Evolutionary conservation across 2,888 invertebrate species (phyloP), one percentile per base, ranked within the genome.

Genomic region (Drosophila acutilabella): DNA sequence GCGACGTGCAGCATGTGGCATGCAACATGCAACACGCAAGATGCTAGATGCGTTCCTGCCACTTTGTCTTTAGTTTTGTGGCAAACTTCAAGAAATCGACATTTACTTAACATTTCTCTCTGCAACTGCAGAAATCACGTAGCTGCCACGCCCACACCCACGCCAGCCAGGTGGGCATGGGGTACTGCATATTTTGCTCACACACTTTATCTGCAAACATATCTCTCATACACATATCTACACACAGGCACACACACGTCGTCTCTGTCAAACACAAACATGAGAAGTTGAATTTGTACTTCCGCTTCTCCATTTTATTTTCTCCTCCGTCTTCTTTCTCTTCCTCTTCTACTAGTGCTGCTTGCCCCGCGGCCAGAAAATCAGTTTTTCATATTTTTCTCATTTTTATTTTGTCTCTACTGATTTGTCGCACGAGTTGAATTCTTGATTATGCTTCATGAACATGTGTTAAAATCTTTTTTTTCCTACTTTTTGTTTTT

Each of bases 341-440:
- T 20, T 2, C 20, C 20, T 20, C 20, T 5, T n/a, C 40, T 40
- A 14, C 40, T 50, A 18, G 13, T 18, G 14, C 30, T 16, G 30
- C 48, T 51, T 44, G 56, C 67, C 78, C 73, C 64, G 61, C 64
- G 78, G 78, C 70, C 45, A 78, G 44, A 66, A 67, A 78, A 78
- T 80, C 76, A 72, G 54, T 52, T 64, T 59, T 67, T 60, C 40
- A 42, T 38, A 16, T 36, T 14, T 20, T 30, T 30, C 30, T 30
- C 30, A 45, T 59, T 52, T 69, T 57, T 23, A 40, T 66, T 64
- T 73, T 68, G 72, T 81, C 69, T 78, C 78, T 48, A 61, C 59
- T 82, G 82, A 86, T 82, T 82, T 82, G 88, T 84, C 88, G 82
- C 80, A 81, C 83, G 88, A 86, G 73, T 80, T 75, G 88, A 86